Base-by-base conservation (phyloP, 2,113 vertebrate genomes). In the Terrapene triunguis region DNA sequence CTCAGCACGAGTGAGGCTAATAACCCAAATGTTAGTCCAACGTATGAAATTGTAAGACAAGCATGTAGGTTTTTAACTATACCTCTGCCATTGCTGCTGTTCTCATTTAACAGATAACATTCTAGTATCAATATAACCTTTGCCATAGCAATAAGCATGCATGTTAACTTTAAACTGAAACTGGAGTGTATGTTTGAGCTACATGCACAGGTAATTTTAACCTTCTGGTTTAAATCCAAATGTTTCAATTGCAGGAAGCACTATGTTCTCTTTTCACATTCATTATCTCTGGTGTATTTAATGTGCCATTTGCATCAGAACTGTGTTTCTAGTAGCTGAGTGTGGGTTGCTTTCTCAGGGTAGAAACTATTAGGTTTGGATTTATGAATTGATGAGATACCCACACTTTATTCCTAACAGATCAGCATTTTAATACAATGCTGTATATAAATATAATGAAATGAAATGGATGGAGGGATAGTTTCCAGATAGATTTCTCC, bases 151-250 rank as follows among this genome's bases (percentile, higher is more conserved):
- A 88, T 91, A 96, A 97, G 89, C 48, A 35, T 81, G 90, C 35
- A 94, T 93, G 82, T 85, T 91, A 85, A 35, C 80, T 91, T 89
- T 89, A 78, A 93, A 50, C 88, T 89, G 74, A 80, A 82, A 82
- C 53, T 47, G 74, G 48, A 85, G 6, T 48, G 12, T 80, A 81
- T 83, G 42, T 96, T 92, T 96, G 93, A 93, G 85, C 84, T 84
- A 38, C 0, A 0, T 89, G 79, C n/a, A 87, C 32, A 79, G 83
- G 81, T 89, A 96, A 84, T 50, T 65, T 89, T 95, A 94, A 95
- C 87, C 88, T 97, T 93, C 89, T 97, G 95, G 74, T 97, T 96
- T 97, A 94, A 96, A 97, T 96, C 91, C 96, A 96, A 27, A 95
- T 65, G 47, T 93, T 94, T 87, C 65, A 82, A 51, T 91, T 91